Conservation (phyloP, 1,140 invertebrate species). For the Hormaphis cornu region DNA sequence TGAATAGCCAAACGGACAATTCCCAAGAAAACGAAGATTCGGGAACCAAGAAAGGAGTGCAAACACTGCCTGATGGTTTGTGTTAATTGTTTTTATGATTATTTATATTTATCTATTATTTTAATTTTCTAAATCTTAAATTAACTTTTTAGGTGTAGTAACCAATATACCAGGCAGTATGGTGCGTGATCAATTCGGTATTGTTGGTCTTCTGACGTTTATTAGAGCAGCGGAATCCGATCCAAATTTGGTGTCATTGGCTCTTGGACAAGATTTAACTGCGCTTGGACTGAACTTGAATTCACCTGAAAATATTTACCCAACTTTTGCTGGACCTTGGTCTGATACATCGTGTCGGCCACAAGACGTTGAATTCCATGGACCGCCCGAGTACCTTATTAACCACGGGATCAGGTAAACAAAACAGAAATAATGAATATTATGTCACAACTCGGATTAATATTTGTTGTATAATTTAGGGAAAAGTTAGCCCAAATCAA, state of each 20-base stretch:
- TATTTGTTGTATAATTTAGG: conserved; percentile 44
- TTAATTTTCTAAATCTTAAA: no score
- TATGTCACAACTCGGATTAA: neutral
- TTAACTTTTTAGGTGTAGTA: conserved; percentile 60
- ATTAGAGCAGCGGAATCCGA: conserved; percentile 94
- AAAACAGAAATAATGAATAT: neutral
- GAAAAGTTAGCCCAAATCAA: conserved; percentile 91
- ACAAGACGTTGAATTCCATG: conserved; percentile 97
- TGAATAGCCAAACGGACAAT: conserved; percentile 30
- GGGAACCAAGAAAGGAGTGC: conserved; percentile 66
- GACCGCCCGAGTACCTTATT: conserved; percentile 97
- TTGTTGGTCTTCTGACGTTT: conserved; percentile 94
- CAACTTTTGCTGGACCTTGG: conserved; percentile 96
- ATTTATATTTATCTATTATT: neutral
- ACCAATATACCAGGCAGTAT: conserved; percentile 96
- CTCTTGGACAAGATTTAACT: conserved; percentile 93
- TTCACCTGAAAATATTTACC: conserved; percentile 91
- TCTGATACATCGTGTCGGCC: conserved; percentile 93
- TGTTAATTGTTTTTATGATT: neutral
- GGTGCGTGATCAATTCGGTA: conserved; percentile 99
- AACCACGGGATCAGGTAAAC: conserved; percentile 69
- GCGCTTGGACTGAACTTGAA: conserved; percentile 95
- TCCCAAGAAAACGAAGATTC: conserved; percentile 41
- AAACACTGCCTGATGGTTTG: conserved; percentile 85
- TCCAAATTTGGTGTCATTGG: conserved; percentile 87